Percentiles rank a stretch among this genome's conserved stretches.
phyloP scores from a whole-genome alignment of 2,888 invertebrate genomes.

The Tanytarsus gracilentus region DNA sequence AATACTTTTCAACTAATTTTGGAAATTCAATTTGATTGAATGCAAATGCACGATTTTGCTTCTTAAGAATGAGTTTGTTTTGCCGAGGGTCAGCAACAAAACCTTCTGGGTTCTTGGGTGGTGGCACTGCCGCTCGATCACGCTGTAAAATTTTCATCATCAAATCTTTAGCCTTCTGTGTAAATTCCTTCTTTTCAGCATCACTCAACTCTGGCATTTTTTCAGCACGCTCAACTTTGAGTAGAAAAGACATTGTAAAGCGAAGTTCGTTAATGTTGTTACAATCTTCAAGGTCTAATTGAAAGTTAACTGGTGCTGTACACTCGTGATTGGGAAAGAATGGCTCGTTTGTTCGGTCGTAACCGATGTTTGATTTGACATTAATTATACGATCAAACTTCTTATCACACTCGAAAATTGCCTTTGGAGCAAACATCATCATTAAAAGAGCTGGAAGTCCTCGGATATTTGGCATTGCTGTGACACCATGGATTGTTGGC shows the following conservation, averaged over 20 bases:
- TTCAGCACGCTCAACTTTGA: not conserved
- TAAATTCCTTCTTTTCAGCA: not conserved
- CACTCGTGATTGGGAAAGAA: slow-evolving; percentile 78
- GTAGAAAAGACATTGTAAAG: not conserved
- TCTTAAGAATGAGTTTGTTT: too few species aligned
- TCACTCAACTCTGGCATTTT: not conserved
- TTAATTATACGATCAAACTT: slow-evolving; percentile 53
- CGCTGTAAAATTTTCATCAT: not conserved
- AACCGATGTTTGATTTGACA: slow-evolving; percentile 76
- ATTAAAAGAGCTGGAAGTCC: slow-evolving; percentile 71
- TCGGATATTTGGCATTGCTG: slow-evolving; percentile 81
- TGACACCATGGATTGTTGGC: slow-evolving; percentile 66
- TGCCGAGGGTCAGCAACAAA: too few species aligned
- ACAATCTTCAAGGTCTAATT: slow-evolving; percentile 56
- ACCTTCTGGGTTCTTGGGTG: too few species aligned
- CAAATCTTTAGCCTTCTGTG: not conserved
- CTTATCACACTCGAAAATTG: slow-evolving; percentile 62
- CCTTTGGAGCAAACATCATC: slow-evolving; percentile 71
- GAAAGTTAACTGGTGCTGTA: slow-evolving; percentile 66
- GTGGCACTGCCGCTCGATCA: not conserved
- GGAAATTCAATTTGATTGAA: too few species aligned
- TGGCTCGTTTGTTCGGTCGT: slow-evolving; percentile 47
- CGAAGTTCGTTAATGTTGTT: slow-evolving; percentile 44
- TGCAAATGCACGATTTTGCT: too few species aligned
- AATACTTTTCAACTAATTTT: too few species aligned